Evolutionary conservation across 2,113 vertebrate genomes (phyloP).

Genomic region (Grantiella picta): DNA sequence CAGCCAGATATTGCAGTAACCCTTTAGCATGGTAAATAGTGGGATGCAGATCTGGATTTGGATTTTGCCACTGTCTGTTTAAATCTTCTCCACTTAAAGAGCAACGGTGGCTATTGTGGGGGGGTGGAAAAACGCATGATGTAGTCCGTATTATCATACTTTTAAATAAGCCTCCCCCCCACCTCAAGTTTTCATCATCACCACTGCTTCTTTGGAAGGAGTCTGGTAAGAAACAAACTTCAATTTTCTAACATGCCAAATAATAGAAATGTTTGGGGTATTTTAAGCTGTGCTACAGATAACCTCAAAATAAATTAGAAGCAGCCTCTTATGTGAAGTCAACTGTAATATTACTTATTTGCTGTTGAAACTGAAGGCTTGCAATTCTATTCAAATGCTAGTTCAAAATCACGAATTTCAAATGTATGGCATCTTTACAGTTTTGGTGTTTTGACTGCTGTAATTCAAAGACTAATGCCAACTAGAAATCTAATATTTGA

Average conservation of each 20-base stretch:
- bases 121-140: conserved; percentile 37
- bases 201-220: neutral
- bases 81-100: conserved; percentile 98
- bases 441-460: neutral
- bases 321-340: neutral
- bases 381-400: neutral
- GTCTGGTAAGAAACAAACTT: conserved; percentile 5
- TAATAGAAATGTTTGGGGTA: neutral
- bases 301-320: neutral
- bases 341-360: neutral
- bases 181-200: neutral
- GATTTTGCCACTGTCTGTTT: conserved; percentile 97
- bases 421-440: neutral
- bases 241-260: neutral
- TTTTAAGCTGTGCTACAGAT: neutral
- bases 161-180: neutral
- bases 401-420: neutral
- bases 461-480: neutral
- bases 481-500: neutral
- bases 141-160: neutral
- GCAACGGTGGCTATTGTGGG: conserved; percentile 87
- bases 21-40: conserved; percentile 98
- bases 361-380: neutral
- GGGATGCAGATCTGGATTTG: conserved; percentile 91
- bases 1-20: conserved; percentile 92